Percentiles rank a stretch among this genome's conserved stretches.
Conservation (phyloP, 2,888 invertebrate genomes). For the Choreutis nemorana region DNA sequence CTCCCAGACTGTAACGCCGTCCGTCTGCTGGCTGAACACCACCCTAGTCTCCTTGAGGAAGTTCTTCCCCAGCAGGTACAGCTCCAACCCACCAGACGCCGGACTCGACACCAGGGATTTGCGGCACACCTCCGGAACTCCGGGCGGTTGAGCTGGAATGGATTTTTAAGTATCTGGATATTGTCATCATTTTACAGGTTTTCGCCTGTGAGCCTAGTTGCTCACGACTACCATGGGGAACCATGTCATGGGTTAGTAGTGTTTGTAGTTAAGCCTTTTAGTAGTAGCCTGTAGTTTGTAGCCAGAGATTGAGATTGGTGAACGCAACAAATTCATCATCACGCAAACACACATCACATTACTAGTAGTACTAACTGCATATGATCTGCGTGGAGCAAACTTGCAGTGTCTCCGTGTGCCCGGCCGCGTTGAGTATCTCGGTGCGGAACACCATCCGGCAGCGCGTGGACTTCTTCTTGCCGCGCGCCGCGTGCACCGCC, state of each 20-base stretch:
- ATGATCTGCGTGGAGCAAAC: conserved; percentile 90
- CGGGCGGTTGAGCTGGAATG: conserved; percentile 85
- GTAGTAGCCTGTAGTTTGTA: no score
- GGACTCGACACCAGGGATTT: conserved; percentile 85
- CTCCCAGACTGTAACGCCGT: conserved; percentile 74
- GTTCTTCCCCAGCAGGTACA: conserved; percentile 91
- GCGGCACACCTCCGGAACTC: conserved; percentile 90
- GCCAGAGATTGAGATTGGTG: no score
- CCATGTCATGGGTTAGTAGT: no score
- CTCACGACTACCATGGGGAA: no score
- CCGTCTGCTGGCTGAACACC: conserved; percentile 73
- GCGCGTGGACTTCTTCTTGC: conserved; percentile 93
- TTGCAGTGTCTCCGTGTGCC: conserved; percentile 83
- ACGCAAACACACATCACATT: no score
- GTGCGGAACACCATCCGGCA: conserved; percentile 96
- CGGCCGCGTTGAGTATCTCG: conserved; percentile 79
- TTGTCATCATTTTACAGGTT: no score
- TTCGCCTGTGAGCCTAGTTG: no score
- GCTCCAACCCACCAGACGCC: conserved; percentile 80
- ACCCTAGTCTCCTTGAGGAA: conserved; percentile 90
- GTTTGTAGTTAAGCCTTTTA: no score
- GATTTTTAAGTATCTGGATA: no score
- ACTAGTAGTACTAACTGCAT: conserved; percentile 76
- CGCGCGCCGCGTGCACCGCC: conserved; percentile 63
- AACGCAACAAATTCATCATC: no score